Base-by-base conservation (phyloP, 2,888 invertebrate species). In the Pammene aurita region DNA sequence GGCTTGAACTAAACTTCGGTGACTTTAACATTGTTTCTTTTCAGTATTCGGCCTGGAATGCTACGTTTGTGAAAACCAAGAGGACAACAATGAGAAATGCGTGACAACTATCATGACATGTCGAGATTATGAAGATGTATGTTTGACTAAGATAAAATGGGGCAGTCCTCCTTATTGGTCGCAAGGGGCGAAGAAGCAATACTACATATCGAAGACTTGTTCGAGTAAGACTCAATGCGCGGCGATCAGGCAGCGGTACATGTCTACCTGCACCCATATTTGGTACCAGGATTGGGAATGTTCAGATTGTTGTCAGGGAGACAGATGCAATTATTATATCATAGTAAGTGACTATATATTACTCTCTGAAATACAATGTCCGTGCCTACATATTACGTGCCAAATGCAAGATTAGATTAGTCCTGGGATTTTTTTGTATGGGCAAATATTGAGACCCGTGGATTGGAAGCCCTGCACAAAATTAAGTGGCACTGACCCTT, bases 241-340 rank as follows among this genome's bases (percentile, higher is more conserved):
- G 34, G 92, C 93, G 71, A 95, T 94, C 63, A 94, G 96, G 71
- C 94, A 94, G 67, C 93, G 93, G 48, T 95, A 95, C 78, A 97
- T 96, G 96, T 94, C 94, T 7, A 93, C 95, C 70, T 98, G 98
- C 80, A 96, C 97, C 0, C 95, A 97, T 79, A 97, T 98, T 77
- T 97, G 97, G 98, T 99, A 98, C 81, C 96, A 97, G 82, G 98
- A 99, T 88, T 99, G 98, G 99, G 95, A 96, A 74, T 99, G 98
- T 88, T 96, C 97, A 0, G 98, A 98, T 84, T 99, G 98, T 87
- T 99, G 99, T 83, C 96, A 96, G 81, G 98, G 98, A 61, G 98
- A 99, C 86, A 94, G 97, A 66, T 99, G 98, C 88, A 99, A 99
- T 87, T 98, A 97, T 85, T 99, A 95, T 86, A 95, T 98, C 61